Conservation (phyloP, 2,113 vertebrate genomes). For the Cettia cetti region DNA sequence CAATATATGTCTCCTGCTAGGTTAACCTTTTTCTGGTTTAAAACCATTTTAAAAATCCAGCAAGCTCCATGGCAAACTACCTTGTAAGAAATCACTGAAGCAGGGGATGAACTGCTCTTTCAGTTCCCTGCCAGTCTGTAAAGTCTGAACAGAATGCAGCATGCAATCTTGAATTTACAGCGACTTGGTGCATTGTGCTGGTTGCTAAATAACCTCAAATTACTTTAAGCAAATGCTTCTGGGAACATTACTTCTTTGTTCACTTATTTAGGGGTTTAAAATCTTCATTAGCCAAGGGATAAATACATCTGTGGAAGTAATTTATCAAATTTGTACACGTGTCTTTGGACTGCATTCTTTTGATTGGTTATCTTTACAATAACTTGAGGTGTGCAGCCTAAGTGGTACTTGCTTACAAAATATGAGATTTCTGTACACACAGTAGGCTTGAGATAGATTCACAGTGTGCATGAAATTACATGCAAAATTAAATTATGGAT, state of each 20-base stretch:
- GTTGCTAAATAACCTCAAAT: conserved; percentile 3
- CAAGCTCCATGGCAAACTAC: background rate
- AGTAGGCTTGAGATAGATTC: conserved; percentile 37
- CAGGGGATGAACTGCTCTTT: background rate
- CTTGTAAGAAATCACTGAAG: background rate
- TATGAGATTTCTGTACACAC: background rate
- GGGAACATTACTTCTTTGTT: conserved; percentile 1
- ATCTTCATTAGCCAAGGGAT: conserved; percentile 21
- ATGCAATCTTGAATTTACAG: background rate
- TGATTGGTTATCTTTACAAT: conserved; percentile 3
- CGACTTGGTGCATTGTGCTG: background rate
- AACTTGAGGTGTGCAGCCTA: background rate
- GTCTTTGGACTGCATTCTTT: background rate
- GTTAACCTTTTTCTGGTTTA: background rate
- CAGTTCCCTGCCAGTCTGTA: background rate
- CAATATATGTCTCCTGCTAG: background rate
- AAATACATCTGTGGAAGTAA: conserved; percentile 37
- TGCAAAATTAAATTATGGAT: conserved; percentile 52
- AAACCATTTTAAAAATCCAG: background rate
- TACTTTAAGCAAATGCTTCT: background rate
- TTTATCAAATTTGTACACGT: conserved; percentile 34
- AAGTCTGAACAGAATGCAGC: background rate
- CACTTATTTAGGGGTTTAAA: background rate
- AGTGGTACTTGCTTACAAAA: conserved; percentile 35
- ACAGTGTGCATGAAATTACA: conserved; percentile 57